These are phyloP conservation scores for Apodemia hepburni DNA, from an alignment of 2,888 invertebrate genomes.

Conservation along the genomic window DNA sequence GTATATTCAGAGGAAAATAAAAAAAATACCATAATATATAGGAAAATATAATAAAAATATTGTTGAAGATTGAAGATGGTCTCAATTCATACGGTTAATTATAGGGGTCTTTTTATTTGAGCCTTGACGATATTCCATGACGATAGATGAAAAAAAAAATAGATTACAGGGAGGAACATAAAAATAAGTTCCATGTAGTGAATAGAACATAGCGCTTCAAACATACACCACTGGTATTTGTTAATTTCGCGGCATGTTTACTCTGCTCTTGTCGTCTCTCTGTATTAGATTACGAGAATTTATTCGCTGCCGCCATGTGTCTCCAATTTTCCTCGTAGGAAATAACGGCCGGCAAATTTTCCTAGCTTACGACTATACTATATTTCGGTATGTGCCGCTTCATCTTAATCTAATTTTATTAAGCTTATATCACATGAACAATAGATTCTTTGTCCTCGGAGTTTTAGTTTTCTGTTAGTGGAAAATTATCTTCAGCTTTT, in stretches of 20 bases:
- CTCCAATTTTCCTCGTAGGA: constrained; percentile 31
- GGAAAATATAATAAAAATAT: too few relatives aligned
- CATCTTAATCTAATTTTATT: constrained; percentile 13
- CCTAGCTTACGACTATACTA: constrained; percentile 9
- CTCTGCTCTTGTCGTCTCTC: constrained; percentile 43
- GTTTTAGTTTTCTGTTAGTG: neutral
- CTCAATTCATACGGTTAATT: too few relatives aligned
- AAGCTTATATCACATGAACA: constrained; percentile 10
- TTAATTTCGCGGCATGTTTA: constrained; percentile 61
- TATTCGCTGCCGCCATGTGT: constrained; percentile 44
- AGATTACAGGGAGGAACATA: neutral
- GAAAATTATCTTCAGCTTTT: neutral
- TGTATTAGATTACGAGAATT: constrained; percentile 63
- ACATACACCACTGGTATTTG: constrained; percentile 38
- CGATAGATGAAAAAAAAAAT: too few relatives aligned
- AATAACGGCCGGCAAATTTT: constrained; percentile 22
- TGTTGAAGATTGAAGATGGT: too few relatives aligned
- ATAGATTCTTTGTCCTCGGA: constrained; percentile 1
- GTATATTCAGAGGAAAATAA: too few relatives aligned
- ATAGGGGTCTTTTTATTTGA: too few relatives aligned
- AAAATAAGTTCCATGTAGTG: neutral
- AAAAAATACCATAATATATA: too few relatives aligned
- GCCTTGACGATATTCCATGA: too few relatives aligned
- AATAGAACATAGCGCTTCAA: constrained; percentile 1
- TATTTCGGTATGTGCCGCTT: constrained; percentile 6